Conservation (phyloP, 2,113 vertebrate genomes). For the Bambusicola thoracicus region DNA sequence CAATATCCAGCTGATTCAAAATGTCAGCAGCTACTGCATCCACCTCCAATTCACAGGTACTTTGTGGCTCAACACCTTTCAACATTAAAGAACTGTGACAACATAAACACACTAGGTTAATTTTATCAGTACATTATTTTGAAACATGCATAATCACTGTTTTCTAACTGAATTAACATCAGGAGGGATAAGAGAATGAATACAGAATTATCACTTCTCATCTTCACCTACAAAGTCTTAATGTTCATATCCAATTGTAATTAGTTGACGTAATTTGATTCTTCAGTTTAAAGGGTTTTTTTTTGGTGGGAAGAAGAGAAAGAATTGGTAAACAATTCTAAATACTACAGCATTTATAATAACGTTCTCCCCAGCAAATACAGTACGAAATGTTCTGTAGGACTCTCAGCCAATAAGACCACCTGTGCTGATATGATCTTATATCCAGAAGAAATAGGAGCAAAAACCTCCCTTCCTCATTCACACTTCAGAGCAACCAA, state of each 20-base stretch:
- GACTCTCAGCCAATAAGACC: not conserved
- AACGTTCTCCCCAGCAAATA: not conserved
- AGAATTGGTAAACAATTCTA: not conserved
- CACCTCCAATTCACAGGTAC: conserved; percentile 98
- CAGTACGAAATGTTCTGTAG: not conserved
- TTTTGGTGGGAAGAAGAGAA: not conserved
- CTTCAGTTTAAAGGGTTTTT: not conserved
- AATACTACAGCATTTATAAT: not conserved
- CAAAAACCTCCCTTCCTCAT: not conserved
- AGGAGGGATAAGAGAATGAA: not conserved
- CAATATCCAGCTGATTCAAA: conserved; percentile 93
- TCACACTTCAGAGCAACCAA: not conserved
- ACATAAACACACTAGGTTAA: conserved; percentile 46
- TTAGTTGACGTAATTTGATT: not conserved
- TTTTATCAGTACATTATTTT: not conserved
- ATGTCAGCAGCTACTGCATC: conserved; percentile 96
- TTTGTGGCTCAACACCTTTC: conserved; percentile 88
- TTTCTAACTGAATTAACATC: not conserved
- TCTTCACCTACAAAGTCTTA: not conserved
- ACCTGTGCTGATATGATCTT: not conserved
- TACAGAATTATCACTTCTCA: not conserved
- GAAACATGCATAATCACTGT: not conserved
- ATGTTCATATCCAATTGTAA: not conserved
- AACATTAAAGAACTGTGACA: conserved; percentile 88
- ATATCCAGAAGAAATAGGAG: not conserved